Percentiles rank a stretch among this genome's conserved stretches.
phyloP scores from a whole-genome alignment of 2,888 invertebrate genomes.

The Mythimna loreyi region DNA sequence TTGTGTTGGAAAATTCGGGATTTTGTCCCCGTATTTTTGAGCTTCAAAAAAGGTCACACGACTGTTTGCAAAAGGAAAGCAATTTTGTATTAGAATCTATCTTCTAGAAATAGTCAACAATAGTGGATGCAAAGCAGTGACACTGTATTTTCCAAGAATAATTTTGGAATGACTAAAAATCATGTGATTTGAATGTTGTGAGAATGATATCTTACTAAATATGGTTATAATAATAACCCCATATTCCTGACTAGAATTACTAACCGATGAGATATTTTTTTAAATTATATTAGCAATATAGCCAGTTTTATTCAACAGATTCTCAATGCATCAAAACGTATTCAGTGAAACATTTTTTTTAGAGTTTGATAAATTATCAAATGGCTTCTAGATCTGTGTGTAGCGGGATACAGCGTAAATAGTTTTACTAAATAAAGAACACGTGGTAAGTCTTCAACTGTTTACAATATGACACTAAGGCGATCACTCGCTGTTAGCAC shows the following conservation, averaged over 20 bases:
- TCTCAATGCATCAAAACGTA: too few relatives aligned
- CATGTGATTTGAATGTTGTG: neutral
- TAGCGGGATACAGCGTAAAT: too few relatives aligned
- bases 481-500: too few relatives aligned
- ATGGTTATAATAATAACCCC: neutral
- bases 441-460: too few relatives aligned
- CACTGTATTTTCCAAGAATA: neutral
- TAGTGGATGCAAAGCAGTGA: neutral
- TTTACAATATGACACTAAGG: too few relatives aligned
- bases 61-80: slow-evolving; percentile 7
- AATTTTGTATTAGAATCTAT: neutral
- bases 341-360: too few relatives aligned
- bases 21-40: slow-evolving; percentile 1
- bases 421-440: too few relatives aligned
- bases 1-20: neutral
- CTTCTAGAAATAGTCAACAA: neutral
- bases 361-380: too few relatives aligned
- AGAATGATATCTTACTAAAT: neutral
- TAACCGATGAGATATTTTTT: neutral
- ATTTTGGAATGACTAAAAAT: neutral
- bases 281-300: neutral
- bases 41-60: slow-evolving; percentile 9
- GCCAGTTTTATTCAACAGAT: too few relatives aligned
- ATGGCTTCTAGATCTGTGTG: too few relatives aligned
- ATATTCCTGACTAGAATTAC: neutral